phyloP scores from a whole-genome alignment of 2,113 vertebrate genomes.

The Aix galericulata region DNA sequence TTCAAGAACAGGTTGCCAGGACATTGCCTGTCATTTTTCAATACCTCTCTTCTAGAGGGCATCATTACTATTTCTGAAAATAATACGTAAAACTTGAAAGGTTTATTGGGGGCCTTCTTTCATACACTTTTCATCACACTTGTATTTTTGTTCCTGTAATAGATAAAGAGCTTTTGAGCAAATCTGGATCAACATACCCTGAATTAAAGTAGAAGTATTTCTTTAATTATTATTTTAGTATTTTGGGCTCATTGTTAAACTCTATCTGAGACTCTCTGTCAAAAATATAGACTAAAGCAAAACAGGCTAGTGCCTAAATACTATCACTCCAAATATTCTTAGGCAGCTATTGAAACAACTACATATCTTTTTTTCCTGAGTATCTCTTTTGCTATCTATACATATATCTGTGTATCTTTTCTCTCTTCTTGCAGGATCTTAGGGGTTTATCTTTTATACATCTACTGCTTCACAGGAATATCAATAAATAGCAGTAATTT shows the following conservation, averaged over 20 bases:
- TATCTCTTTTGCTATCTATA: no score
- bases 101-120: not conserved
- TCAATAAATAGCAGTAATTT: conserved; percentile 51
- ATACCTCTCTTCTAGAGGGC: not conserved
- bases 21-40: not conserved
- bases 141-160: not conserved
- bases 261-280: not conserved
- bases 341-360: conserved; percentile 14
- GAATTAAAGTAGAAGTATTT: not conserved
- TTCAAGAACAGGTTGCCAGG: not conserved
- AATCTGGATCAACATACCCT: not conserved
- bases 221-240: not conserved
- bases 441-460: not conserved
- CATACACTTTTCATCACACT: not conserved
- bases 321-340: not conserved
- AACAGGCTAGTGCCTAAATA: not conserved
- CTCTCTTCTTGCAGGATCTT: not conserved
- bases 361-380: not conserved
- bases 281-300: not conserved
- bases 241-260: not conserved
- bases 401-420: no score
- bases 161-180: not conserved
- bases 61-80: not conserved
- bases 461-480: not conserved
- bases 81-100: not conserved